phyloP scores from a whole-genome alignment of 1,140 invertebrate genomes.

The Drosophila azteca region DNA sequence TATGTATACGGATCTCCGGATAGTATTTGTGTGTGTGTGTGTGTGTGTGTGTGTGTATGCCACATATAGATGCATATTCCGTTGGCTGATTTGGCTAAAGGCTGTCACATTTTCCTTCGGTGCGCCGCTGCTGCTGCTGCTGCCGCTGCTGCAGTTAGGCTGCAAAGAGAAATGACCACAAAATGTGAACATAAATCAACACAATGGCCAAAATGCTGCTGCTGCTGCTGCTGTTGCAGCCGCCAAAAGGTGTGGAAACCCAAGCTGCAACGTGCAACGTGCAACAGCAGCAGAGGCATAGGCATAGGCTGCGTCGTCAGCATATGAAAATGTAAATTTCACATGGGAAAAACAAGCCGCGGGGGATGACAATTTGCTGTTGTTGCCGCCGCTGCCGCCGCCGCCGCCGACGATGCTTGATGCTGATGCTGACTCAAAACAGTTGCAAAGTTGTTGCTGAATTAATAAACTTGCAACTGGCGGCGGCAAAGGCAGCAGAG shows the following conservation, averaged over 20 bases:
- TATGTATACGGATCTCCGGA: too few relatives aligned
- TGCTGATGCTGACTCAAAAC: conserved; percentile 63
- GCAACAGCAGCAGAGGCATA: conserved; percentile 17
- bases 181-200: conserved; percentile 78
- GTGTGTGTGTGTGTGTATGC: conserved; percentile 11
- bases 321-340: conserved; percentile 79
- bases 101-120: conserved; percentile 65
- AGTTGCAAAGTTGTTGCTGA: conserved; percentile 67
- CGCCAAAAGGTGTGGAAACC: conserved; percentile 59
- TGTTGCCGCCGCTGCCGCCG: conserved; percentile 27
- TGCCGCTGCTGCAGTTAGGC: background rate
- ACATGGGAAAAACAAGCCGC: conserved; percentile 77
- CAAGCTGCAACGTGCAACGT: conserved; percentile 32
- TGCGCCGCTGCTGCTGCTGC: conserved; percentile 11
- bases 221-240: conserved; percentile 32
- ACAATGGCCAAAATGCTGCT: conserved; percentile 59
- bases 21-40: conserved; percentile 5
- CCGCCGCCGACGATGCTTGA: conserved; percentile 5
- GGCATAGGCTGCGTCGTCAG: conserved; percentile 27
- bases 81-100: conserved; percentile 72
- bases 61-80: conserved; percentile 40
- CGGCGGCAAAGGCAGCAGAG: conserved; percentile 8
- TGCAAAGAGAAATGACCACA: conserved; percentile 71
- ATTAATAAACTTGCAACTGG: conserved; percentile 80
- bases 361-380: conserved; percentile 77